A percentile compares a stretch with the other conserved stretches of the same genome.
Conservation (phyloP, 2,797 vertebrate genomes). For the Typhlichthys subterraneus region DNA sequence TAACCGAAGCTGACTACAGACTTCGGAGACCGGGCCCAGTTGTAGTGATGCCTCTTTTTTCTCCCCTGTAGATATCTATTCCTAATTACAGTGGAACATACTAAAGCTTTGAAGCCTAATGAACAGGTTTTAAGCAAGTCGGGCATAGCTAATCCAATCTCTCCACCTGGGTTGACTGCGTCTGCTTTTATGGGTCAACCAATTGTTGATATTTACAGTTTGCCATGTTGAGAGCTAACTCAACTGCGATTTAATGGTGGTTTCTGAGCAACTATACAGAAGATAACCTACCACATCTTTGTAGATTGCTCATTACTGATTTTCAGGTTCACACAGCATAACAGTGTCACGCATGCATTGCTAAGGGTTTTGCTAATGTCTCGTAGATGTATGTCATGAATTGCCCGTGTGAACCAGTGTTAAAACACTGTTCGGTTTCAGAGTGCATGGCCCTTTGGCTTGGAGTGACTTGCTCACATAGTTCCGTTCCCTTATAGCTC, state of each 20-base stretch:
- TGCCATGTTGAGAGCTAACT: constrained; percentile 7
- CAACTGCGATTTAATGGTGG: too few relatives aligned
- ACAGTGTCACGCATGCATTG: too few relatives aligned
- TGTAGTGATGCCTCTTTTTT: constrained; percentile 14
- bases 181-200: constrained; percentile 47
- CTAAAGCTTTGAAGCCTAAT: constrained; percentile 43
- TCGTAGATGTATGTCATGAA: not conserved
- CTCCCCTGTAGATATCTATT: constrained; percentile 31
- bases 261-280: too few relatives aligned
- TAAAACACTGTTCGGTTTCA: not conserved
- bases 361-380: constrained; percentile 2
- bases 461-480: too few relatives aligned
- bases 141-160: constrained; percentile 55
- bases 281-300: too few relatives aligned
- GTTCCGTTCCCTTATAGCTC: too few relatives aligned
- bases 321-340: too few relatives aligned
- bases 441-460: too few relatives aligned
- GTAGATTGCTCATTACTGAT: too few relatives aligned
- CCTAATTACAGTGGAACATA: constrained; percentile 20
- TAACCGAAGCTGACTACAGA: not conserved
- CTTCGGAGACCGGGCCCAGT: not conserved
- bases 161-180: constrained; percentile 40
- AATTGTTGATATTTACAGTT: constrained; percentile 16
- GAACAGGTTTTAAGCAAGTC: constrained; percentile 56
- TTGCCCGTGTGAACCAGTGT: not conserved